Conservation (phyloP, 2,113 vertebrate species). For the Xiphias gladius region DNA sequence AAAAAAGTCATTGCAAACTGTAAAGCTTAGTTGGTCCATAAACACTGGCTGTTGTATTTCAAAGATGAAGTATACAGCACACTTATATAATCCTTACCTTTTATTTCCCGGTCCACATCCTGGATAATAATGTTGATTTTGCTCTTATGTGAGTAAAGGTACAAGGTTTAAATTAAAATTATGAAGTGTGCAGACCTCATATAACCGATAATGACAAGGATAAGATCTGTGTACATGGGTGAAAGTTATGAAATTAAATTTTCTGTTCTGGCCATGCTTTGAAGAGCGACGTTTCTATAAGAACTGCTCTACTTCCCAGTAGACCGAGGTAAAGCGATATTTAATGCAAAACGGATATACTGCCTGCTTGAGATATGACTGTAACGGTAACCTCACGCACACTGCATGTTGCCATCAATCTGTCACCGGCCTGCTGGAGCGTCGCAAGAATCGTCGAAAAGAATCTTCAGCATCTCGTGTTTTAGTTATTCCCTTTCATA, state of each 20-base stretch:
- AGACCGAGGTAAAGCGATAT: slow-evolving; percentile 41
- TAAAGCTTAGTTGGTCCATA: slow-evolving; percentile 19
- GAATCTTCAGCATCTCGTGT: not conserved
- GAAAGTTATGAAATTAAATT: slow-evolving; percentile 46
- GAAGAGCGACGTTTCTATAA: slow-evolving; percentile 2
- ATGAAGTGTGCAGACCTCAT: slow-evolving; percentile 15
- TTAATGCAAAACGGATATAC: slow-evolving; percentile 42
- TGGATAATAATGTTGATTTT: slow-evolving; percentile 22
- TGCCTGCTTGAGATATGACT: slow-evolving; percentile 24
- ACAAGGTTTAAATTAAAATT: slow-evolving; percentile 18
- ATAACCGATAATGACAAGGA: slow-evolving; percentile 48
- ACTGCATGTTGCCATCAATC: slow-evolving; percentile 27
- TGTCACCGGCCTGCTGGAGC: slow-evolving; percentile 31
- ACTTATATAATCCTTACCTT: slow-evolving; percentile 5
- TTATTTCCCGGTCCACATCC: not conserved
- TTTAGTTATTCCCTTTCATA: slow-evolving; percentile 2
- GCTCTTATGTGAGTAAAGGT: slow-evolving; percentile 20
- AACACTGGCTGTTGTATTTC: slow-evolving; percentile 12
- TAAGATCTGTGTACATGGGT: slow-evolving; percentile 31
- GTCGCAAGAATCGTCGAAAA: slow-evolving; percentile 15
- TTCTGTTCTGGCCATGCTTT: slow-evolving; percentile 5
- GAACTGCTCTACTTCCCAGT: slow-evolving; percentile 5
- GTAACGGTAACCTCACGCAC: slow-evolving; percentile 29
- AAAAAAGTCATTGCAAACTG: not conserved
- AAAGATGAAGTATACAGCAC: slow-evolving; percentile 19